Evolutionary conservation across 2,113 vertebrate species (phyloP).

Genomic region (Rhinopomastus cyanomelas): DNA sequence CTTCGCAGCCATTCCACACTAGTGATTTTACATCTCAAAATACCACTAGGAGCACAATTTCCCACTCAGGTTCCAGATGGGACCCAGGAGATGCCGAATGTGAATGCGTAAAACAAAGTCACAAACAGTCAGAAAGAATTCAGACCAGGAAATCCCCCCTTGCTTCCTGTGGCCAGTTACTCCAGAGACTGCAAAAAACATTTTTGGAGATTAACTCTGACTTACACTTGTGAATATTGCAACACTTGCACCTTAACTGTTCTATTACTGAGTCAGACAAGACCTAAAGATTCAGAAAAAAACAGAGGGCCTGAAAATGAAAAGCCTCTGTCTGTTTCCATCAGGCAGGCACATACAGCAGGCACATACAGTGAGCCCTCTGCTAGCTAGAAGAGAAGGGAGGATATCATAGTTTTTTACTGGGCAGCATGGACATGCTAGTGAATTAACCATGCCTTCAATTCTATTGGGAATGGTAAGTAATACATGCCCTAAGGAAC

Average conservation of each 20-base stretch:
- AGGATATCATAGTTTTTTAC: neutral
- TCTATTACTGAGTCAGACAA: neutral
- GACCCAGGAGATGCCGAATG: slow-evolving; percentile 15
- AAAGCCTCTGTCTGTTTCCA: neutral
- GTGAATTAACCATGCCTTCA: slow-evolving; percentile 40
- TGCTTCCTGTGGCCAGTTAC: neutral
- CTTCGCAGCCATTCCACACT: slow-evolving; percentile 49
- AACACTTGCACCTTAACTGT: neutral
- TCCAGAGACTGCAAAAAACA: neutral
- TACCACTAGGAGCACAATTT: slow-evolving; percentile 62
- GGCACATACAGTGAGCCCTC: neutral
- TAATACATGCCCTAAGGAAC: slow-evolving; percentile 49
- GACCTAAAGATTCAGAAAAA: neutral
- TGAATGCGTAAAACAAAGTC: slow-evolving; percentile 31
- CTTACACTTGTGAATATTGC: neutral
- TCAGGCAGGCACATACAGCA: neutral
- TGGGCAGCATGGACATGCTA: neutral
- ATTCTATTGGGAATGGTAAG: neutral
- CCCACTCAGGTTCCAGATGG: slow-evolving; percentile 56
- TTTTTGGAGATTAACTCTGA: neutral
- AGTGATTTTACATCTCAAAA: slow-evolving; percentile 53
- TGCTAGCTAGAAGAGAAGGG: neutral
- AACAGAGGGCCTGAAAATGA: neutral
- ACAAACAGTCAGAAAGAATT: neutral
- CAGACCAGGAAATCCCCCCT: slow-evolving; percentile 3